phyloP scores from a whole-genome alignment of 2,113 vertebrate genomes.

The Trichomycterus rosablanca region DNA sequence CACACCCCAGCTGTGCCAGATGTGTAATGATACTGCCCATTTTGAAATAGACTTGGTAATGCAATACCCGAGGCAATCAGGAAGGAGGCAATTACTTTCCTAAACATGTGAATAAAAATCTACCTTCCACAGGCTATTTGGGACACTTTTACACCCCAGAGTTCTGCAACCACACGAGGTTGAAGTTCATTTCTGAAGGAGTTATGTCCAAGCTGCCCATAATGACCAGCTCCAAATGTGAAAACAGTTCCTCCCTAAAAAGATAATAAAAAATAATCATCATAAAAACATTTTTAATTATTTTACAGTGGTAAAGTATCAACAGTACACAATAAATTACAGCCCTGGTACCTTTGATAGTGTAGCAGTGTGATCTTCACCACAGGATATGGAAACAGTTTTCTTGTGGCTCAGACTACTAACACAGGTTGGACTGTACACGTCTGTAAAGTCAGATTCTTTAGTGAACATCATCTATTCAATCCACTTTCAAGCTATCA shows the following conservation, averaged over 20 bases:
- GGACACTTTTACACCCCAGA: slow-evolving; percentile 76
- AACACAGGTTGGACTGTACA: slow-evolving; percentile 73
- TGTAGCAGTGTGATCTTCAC: slow-evolving; percentile 83
- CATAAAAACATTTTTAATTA: no score
- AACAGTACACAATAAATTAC: no score
- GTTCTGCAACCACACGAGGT: slow-evolving; percentile 80
- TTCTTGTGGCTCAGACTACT: slow-evolving; percentile 79
- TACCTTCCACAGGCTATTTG: slow-evolving; percentile 86
- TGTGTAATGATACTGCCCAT: no score
- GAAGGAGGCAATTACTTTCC: no score
- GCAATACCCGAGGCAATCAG: no score
- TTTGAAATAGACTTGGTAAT: no score
- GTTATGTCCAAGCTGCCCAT: slow-evolving; percentile 89
- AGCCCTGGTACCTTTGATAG: slow-evolving; percentile 77
- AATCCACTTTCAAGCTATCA: no score
- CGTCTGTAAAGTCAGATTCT: slow-evolving; percentile 64
- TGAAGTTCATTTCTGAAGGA: slow-evolving; percentile 78
- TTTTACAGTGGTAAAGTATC: no score
- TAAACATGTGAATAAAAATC: no score
- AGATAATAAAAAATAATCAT: neutral
- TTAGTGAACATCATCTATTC: no score
- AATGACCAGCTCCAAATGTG: slow-evolving; percentile 85
- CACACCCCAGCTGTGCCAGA: no score
- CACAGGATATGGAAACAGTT: slow-evolving; percentile 81
- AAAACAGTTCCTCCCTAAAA: slow-evolving; percentile 81